phyloP scores from a whole-genome alignment of 2,888 invertebrate species.

The Timandra comae region DNA sequence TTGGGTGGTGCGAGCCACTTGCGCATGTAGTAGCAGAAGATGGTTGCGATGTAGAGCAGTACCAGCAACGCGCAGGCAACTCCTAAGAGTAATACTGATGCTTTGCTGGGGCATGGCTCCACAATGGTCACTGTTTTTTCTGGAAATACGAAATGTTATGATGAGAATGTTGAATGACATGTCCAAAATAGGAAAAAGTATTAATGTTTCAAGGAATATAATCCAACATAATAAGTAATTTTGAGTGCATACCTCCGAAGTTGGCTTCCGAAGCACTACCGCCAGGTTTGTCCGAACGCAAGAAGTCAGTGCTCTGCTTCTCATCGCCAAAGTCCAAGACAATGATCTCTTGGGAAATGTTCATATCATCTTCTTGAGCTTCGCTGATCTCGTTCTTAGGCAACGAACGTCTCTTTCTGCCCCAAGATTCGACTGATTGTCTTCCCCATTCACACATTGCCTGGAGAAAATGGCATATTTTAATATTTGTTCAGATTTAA shows the following conservation, averaged over 20 bases:
- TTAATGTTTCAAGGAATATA: too few relatives aligned
- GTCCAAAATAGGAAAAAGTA: too few relatives aligned
- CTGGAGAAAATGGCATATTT: slow-evolving; percentile 57
- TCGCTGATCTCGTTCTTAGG: slow-evolving; percentile 77
- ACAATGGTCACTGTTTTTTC: slow-evolving; percentile 94
- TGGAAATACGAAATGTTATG: slow-evolving; percentile 52
- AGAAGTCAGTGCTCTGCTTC: slow-evolving; percentile 85
- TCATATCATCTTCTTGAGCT: slow-evolving; percentile 88
- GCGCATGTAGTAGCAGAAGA: slow-evolving; percentile 95
- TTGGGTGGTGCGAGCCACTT: slow-evolving; percentile 93
- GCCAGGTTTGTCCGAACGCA: slow-evolving; percentile 84
- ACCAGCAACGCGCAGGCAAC: slow-evolving; percentile 94
- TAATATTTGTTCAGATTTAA: slow-evolving; percentile 11
- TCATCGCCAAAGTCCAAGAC: slow-evolving; percentile 96
- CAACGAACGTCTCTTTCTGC: slow-evolving; percentile 88
- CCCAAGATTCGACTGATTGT: slow-evolving; percentile 93
- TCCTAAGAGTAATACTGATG: slow-evolving; percentile 92
- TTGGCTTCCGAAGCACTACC: slow-evolving; percentile 78
- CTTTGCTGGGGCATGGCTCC: slow-evolving; percentile 94
- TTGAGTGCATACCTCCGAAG: slow-evolving; percentile 78
- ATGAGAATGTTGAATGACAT: not conserved
- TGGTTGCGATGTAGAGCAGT: slow-evolving; percentile 91
- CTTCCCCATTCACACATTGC: slow-evolving; percentile 94
- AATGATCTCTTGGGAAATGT: slow-evolving; percentile 94
- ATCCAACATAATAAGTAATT: not conserved